Conservation (phyloP, 2,113 vertebrate species). For the Lagopus leucura region DNA sequence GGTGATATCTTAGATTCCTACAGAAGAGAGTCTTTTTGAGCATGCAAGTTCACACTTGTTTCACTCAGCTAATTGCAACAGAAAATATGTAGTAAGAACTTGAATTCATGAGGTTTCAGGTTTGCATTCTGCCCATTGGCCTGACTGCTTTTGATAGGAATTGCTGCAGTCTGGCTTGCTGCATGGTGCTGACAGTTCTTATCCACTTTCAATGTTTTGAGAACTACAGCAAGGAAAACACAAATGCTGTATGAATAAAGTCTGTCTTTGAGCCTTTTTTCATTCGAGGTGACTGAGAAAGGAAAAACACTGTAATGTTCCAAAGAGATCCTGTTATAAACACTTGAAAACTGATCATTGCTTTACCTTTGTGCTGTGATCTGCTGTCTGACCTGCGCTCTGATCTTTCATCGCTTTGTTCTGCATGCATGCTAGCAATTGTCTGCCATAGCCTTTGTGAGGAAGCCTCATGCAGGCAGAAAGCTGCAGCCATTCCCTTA, state of each 20-base stretch:
- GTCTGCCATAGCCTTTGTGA: neutral
- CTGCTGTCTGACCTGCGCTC: neutral
- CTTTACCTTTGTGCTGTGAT: neutral
- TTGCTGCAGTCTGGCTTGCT: neutral
- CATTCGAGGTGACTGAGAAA: neutral
- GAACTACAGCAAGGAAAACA: neutral
- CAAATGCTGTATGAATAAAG: neutral
- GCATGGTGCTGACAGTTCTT: neutral
- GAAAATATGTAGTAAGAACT: neutral
- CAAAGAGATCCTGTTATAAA: neutral
- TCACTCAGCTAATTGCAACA: neutral
- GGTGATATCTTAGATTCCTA: neutral
- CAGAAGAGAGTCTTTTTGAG: neutral
- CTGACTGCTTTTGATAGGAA: neutral
- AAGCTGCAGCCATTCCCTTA: neutral
- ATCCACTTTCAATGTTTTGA: neutral
- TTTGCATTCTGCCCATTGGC: fast-evolving
- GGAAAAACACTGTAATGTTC: neutral
- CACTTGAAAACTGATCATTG: neutral
- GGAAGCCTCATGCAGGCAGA: neutral
- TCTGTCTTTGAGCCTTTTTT: neutral
- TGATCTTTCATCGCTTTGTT: neutral
- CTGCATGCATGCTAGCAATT: neutral
- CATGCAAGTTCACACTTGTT: neutral
- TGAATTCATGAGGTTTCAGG: neutral